Base-by-base conservation (phyloP, 2,888 invertebrate species). In the Dimorphilus gyrociliatus region DNA sequence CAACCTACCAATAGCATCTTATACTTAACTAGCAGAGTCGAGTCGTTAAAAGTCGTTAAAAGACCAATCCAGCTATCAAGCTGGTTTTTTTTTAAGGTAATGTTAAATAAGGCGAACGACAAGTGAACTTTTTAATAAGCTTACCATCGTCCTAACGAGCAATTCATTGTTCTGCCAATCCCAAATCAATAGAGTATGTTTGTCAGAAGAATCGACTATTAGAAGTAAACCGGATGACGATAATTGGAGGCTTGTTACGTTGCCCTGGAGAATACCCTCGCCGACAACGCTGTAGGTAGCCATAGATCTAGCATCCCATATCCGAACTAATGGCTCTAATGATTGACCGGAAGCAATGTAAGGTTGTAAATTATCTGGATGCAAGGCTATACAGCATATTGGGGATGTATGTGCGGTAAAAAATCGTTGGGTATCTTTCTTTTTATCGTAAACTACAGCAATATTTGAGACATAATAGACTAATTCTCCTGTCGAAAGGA, bases 91-190 rank as follows among this genome's bases (percentile, higher is more conserved):
- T n/a, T n/a, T n/a, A n/a, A n/a, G n/a, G n/a, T n/a, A n/a, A n/a
- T n/a, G n/a, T n/a, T n/a, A n/a, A n/a, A n/a, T n/a, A n/a, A n/a
- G n/a, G n/a, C n/a, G n/a, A n/a, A n/a, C n/a, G n/a, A n/a, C n/a
- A n/a, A n/a, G n/a, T n/a, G n/a, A n/a, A n/a, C n/a, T n/a, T n/a
- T n/a, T n/a, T 16, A 12, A 15, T 25, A 16, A 12, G 25, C 78
- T 74, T 68, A 86, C 86, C 42, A 84, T 81, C 30, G 86, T 84
- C 75, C 84, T 82, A 34, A 85, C 85, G 6, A 86, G 70, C n/a
- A 85, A 67, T 62, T 81, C 78, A 30, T 82, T 81, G 76, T 84
- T 82, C 51, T 82, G 81, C 86, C 86, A 86, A 49, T 86, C 82
- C 86, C 86, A 88, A 0, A 88, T 81, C 0, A 82, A 82, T 3